Evolutionary conservation across 2,888 invertebrate species (phyloP).

Genomic region (Blastobasis lacticolella): DNA sequence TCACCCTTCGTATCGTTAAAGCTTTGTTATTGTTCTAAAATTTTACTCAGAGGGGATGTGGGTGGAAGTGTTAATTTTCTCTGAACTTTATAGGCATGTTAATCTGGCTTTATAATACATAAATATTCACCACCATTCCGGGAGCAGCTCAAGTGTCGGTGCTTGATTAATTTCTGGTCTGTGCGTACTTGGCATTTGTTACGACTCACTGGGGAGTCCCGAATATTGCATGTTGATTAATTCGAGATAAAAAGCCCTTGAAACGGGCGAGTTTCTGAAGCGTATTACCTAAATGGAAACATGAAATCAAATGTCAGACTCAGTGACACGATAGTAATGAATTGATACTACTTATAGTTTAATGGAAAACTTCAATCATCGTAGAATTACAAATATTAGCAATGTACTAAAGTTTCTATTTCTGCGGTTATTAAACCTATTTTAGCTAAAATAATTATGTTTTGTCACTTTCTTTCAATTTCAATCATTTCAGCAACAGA

Average conservation of each 20-base stretch:
- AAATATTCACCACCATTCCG: conserved; percentile 15
- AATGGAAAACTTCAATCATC: too few relatives aligned
- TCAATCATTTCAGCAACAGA: background rate
- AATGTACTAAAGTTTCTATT: too few relatives aligned
- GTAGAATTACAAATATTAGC: too few relatives aligned
- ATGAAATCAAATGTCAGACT: too few relatives aligned
- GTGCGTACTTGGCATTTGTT: conserved; percentile 11
- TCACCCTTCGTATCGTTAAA: too few relatives aligned
- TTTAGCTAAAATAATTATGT: background rate
- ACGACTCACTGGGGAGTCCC: conserved; percentile 9
- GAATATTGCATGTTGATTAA: conserved; percentile 20
- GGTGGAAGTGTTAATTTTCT: conserved; percentile 2
- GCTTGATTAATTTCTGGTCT: conserved; percentile 23
- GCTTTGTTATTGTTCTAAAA: background rate
- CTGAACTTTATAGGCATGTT: conserved; percentile 10
- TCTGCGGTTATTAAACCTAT: too few relatives aligned
- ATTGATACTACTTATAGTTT: too few relatives aligned
- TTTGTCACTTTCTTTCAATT: background rate
- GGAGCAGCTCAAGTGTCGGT: conserved; percentile 8
- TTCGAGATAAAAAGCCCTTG: conserved; percentile 18
- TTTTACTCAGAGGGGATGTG: background rate
- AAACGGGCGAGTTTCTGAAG: background rate
- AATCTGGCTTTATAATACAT: conserved; percentile 21
- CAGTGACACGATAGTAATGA: too few relatives aligned
- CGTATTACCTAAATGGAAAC: too few relatives aligned